Evolutionary conservation across 1,140 invertebrate species (phyloP), one percentile per base, ranked within the genome.

Genomic region (Chironomus striatipennis): DNA sequence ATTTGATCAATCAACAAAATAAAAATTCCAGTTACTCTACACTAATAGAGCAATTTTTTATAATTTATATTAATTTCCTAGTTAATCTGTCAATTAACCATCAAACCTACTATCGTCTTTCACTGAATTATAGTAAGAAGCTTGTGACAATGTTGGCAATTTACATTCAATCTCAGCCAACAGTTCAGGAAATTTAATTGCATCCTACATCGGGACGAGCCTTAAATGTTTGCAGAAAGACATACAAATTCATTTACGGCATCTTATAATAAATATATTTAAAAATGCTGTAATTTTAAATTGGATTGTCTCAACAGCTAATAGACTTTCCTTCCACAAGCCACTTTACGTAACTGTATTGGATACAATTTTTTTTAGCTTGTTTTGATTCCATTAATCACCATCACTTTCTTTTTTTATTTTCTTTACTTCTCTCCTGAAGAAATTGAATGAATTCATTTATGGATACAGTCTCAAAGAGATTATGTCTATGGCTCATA

Each of bases 61-160:
- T 75, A 73, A 73, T 76, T 77, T 79, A 80, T 80, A 79, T 74
- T 78, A 80, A 80, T 80, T 79, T 75, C 43, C 80, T 79, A 34
- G 24, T 34, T 34, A 34, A 34, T 34, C 24, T 34, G 24, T 34
- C 24, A 34, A 34, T 34, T 34, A 34, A 34, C 24, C 24, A 34
- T 34, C 24, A 34, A 34, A 34, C 24, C 24, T 34, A 34, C 24
- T 34, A n/a, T n/a, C n/a, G n/a, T n/a, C n/a, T n/a, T n/a, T n/a
- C n/a, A 34, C 24, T 34, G 24, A 34, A 34, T 34, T 34, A 5
- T 5, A 34, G 24, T 34, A 34, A 34, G 24, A 2, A 34, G 24
- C 24, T 34, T 34, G 24, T 34, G 24, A 34, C 24, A 34, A 34
- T 34, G 24, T 34, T 2, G 5, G 24, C 5, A 1, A 34, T 34